phyloP scores from a whole-genome alignment of 2,888 invertebrate species.

The Xestia c-nigrum region DNA sequence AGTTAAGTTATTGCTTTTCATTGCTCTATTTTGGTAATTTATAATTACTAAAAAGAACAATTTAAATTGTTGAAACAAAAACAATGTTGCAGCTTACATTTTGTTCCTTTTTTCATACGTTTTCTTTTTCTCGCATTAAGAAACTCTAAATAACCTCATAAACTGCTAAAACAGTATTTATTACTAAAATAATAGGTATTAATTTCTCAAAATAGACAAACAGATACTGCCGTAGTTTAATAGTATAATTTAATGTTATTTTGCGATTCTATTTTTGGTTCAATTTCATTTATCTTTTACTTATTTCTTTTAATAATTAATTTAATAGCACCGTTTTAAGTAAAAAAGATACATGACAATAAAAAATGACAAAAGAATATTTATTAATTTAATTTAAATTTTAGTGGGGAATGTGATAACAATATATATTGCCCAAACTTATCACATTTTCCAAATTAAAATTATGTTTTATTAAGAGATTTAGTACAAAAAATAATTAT shows the following conservation, averaged over 20 bases:
- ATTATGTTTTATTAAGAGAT: conserved; percentile 64
- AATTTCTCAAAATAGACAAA: conserved; percentile 57
- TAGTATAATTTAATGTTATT: conserved; percentile 40
- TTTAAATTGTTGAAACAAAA: conserved; percentile 37
- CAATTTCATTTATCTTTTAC: conserved; percentile 28
- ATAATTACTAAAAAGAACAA: conserved; percentile 42
- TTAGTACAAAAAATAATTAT: conserved; percentile 69
- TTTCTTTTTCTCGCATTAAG: conserved; percentile 34
- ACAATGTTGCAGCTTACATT: conserved; percentile 46
- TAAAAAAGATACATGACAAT: conserved; percentile 57
- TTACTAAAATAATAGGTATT: conserved; percentile 55
- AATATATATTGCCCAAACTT: conserved; percentile 74
- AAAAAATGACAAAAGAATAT: conserved; percentile 66
- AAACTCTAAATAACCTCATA: conserved; percentile 15
- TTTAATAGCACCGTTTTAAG: conserved; percentile 44
- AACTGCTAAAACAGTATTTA: conserved; percentile 60
- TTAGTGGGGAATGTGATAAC: conserved; percentile 72
- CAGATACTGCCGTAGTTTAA: conserved; percentile 71
- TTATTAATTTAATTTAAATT: conserved; percentile 60
- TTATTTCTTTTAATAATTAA: conserved; percentile 43
- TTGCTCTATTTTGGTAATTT: conserved; percentile 57
- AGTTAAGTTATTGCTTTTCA: conserved; percentile 56
- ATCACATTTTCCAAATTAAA: conserved; percentile 68
- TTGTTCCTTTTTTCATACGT: conserved; percentile 40
- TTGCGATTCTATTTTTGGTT: conserved; percentile 57